Base-by-base conservation (phyloP, 2,888 invertebrate species). In the Cheilosia vulpina region DNA sequence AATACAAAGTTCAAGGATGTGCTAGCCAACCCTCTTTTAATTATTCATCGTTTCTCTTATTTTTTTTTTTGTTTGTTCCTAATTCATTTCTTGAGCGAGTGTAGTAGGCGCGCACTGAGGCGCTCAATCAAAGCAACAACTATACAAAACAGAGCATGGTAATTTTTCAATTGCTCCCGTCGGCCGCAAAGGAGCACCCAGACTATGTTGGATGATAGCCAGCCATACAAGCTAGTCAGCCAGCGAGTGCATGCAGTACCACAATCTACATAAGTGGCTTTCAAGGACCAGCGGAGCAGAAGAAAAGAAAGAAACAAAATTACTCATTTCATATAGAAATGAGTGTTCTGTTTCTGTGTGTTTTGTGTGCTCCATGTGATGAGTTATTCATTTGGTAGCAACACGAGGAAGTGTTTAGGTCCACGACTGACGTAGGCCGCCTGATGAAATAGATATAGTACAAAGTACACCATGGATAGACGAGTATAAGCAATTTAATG, bases 111-210 rank as follows among this genome's bases (percentile, higher is more conserved):
- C 34, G 17, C 21, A 38, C 41, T 43, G 41, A 38, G 19, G 31
- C 43, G 41, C 71, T 71, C 76, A 85, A 85, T 85, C 76, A 85
- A 81, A 85, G 80, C 76, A 73, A 80, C 80, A 80, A 79, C 85
- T 68, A 66, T 9, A 65, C 21, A 71, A 68, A 60, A 53, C 41
- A 62, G 63, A 58, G 52, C 69, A 73, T 69, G 79, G 75, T 68
- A 85, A 80, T 85, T 85, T 81, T 68, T 85, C 85, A 85, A 85
- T 85, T 85, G 85, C 81, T 77, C 66, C 81, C 47, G 62, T 76
- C 55, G 43, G 71, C 76, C 80, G 68, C 85, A 85, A 68, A 62
- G 80, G 62, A 63, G 45, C 73, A 85, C 76, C 80, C 63, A 68
- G 53, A 68, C 66, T 19, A 31, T 31, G 45, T 60, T 66, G 55